Evolutionary conservation across 2,888 invertebrate genomes (phyloP), one percentile per base, ranked within the genome.

Genomic region (Galerucella nymphaeae): DNA sequence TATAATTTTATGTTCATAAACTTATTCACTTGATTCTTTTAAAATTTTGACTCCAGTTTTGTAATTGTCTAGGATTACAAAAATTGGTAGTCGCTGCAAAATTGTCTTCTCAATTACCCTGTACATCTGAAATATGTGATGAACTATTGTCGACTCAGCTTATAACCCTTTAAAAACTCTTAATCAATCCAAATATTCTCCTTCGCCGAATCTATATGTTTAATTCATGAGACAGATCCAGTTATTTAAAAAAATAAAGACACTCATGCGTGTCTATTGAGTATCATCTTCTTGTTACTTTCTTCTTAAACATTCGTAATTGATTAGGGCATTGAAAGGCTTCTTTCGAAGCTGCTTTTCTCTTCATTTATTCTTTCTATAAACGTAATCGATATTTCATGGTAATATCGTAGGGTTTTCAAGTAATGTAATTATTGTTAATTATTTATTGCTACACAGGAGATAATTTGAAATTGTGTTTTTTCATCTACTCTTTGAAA

Each of bases 151-250:
- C 50, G 42, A 14, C 42, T 1, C n/a, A n/a, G 16, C 18, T 18
- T 62, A 42, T 42, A 42, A 62, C 18, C 18, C 38, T 61, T 42
- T 42, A 9, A 41, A 41, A 41, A 42, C 8, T 42, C n/a, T 16
- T 14, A 58, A 58, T 66, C 30, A 66, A 58, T 58, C 16, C 57
- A 10, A 57, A 9, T 1, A n/a, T 20, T 41, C 45, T 58, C 45
- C 59, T 55, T 58, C 57, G 11, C 58, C 45, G 30, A 59, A 67
- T 8, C 30, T 66, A 73, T 73, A 23, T 23, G 66, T 66, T 66
- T 73, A 73, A 73, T 73, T 73, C 72, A 73, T 73, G 61, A 69
- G 65, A 53, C 61, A 55, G 65, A 66, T 64, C 72, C 65, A 72
- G 69, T 72, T 73, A 66, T 69, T 61, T 69, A 61, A 55, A 50